phyloP scores from a whole-genome alignment of 2,888 invertebrate genomes.

The Gisinianus flammeolus region DNA sequence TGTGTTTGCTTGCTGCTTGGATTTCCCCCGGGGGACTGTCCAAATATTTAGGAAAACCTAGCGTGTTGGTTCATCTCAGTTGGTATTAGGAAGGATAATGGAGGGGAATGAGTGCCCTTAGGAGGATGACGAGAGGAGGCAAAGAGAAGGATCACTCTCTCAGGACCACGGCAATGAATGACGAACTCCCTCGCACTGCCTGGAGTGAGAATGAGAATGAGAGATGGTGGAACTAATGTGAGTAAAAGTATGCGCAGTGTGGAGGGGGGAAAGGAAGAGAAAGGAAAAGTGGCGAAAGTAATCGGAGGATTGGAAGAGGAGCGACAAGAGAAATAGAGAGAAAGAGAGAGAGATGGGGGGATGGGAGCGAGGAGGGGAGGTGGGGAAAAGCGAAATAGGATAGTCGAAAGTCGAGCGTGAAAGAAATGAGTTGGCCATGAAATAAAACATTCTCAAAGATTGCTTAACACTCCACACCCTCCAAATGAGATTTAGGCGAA shows the following conservation, averaged over 20 bases:
- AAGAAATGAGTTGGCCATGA: constrained; percentile 36
- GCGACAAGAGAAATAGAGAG: background rate
- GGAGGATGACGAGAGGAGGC: background rate
- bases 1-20: no score
- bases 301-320: background rate
- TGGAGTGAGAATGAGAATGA: background rate
- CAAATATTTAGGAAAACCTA: constrained; percentile 5
- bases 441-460: constrained; percentile 52
- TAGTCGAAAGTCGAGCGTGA: background rate
- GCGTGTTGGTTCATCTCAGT: constrained; percentile 6
- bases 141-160: background rate
- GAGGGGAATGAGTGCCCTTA: constrained; percentile 11
- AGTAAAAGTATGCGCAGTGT: background rate
- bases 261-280: background rate
- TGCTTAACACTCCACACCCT: constrained; percentile 48
- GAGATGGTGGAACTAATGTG: background rate
- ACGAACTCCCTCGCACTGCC: constrained; percentile 2
- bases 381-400: background rate
- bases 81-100: constrained; percentile 8
- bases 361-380: background rate
- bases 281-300: background rate
- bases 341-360: background rate
- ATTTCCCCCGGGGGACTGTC: background rate
- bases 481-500: constrained; percentile 48
- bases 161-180: constrained; percentile 7